These are phyloP conservation scores for Trochalopteron elliotii DNA, from an alignment of 2,113 vertebrate species.

Conservation along the genomic window DNA sequence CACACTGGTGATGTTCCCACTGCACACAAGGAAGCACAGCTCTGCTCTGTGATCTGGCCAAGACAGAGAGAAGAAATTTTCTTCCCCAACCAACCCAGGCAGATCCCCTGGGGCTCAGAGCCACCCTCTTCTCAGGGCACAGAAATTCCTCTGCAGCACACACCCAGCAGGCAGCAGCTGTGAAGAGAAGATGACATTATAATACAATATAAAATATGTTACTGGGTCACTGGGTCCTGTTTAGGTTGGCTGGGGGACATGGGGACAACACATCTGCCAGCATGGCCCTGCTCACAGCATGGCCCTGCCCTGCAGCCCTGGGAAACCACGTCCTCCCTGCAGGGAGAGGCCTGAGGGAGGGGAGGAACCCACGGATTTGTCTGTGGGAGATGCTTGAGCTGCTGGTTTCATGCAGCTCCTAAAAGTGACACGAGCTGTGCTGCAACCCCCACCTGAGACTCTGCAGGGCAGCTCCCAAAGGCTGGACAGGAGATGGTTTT, in stretches of 20 bases:
- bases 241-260: conserved; percentile 30
- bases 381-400: fast-evolving
- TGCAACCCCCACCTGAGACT: not conserved
- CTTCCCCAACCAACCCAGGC: not conserved
- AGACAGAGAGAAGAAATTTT: not conserved
- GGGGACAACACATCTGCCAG: not conserved
- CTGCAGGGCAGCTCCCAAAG: fast-evolving
- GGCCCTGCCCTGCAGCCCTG: not conserved
- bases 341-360: not conserved
- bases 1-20: fast-evolving
- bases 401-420: not conserved
- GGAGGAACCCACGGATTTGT: fast-evolving
- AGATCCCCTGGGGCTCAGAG: not conserved
- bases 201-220: not conserved
- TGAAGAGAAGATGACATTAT: not conserved
- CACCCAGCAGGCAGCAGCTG: not conserved
- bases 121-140: not conserved
- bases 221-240: conserved; percentile 8
- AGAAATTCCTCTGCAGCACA: not conserved
- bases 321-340: not conserved
- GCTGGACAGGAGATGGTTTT: not conserved
- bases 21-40: not conserved
- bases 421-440: fast-evolving
- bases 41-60: not conserved
- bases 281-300: not conserved